Evolutionary conservation across 2,888 invertebrate genomes (phyloP), one percentile per base, ranked within the genome.

Genomic region (Chirona hameri): DNA sequence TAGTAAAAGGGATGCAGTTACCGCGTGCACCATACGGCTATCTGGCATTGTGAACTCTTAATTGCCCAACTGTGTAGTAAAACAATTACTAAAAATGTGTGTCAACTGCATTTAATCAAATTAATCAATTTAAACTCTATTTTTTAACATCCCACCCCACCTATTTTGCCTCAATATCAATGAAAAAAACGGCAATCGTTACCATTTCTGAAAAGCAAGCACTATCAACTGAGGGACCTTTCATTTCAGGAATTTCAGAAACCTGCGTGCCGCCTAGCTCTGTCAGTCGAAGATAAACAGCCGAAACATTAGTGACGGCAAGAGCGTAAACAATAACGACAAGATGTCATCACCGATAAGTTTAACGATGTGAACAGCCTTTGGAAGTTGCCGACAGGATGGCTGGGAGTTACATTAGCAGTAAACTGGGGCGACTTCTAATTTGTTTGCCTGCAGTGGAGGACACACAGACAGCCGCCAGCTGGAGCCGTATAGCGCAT

Each of bases 291-390:
- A 76, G 39, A 39, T 39, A 76, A 76, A 76, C 76, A 76, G 39
- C 29, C 10, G 76, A 15, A 39, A 76, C 39, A 7, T 76, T 21
- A 76, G 76, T 15, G 76, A 29, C 15, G 18, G 21, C 21, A 76
- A 1, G 9, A 39, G 24, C 12, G 24, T 76, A 76, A 76, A 76
- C 76, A 76, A 72, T 69, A 72, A 76, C 76, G 76, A 39, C 76
- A 39, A 76, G 76, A 76, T 76, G 76, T 72, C 76, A 76, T 76
- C 29, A n/a, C 39, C 39, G 31, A 76, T 76, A 76, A 72, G 24
- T 21, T 39, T 76, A 76, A 24, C 76, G 31, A 76, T 39, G 76
- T 39, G 9, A 39, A 4, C 15, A n/a, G 29, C 76, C 76, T 39
- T 76, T 76, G 39, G 29, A 15, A 18, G 1, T 31, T 21, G 31